Conservation (phyloP, 2,113 vertebrate species). For the Grammomys dolichurus region DNA sequence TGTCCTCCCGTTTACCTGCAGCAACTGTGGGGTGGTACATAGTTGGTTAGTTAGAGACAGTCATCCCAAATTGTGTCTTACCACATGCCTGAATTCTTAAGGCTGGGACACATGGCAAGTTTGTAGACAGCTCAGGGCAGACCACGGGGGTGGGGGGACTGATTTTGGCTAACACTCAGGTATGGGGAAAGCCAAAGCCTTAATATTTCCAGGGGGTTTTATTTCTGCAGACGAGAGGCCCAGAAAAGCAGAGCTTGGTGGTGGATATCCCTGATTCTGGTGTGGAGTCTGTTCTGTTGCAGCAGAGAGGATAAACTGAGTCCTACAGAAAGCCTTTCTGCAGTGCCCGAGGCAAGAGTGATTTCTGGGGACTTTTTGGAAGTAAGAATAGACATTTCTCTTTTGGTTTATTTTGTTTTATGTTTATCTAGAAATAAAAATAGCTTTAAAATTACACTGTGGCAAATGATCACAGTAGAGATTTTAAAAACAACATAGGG, state of each 20-base stretch:
- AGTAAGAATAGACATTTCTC: not conserved
- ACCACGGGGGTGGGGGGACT: not conserved
- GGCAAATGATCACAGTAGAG: not conserved
- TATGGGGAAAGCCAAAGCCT: too few species aligned
- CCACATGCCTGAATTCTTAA: not conserved
- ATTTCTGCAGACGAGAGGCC: not conserved
- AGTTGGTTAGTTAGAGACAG: not conserved
- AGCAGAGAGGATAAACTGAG: accelerated
- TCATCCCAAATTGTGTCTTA: not conserved
- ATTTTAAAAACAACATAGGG: not conserved
- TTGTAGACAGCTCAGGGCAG: not conserved
- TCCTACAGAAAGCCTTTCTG: accelerated
- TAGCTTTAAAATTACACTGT: not conserved
- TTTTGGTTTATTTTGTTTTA: not conserved
- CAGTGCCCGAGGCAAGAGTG: not conserved
- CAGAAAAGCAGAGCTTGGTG: not conserved
- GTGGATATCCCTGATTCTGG: not conserved
- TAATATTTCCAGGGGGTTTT: not conserved
- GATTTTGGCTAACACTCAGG: not conserved
- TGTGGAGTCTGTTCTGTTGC: not conserved
- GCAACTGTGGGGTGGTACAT: too few species aligned
- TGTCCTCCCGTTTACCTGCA: not conserved
- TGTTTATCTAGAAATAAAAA: not conserved
- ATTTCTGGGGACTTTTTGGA: not conserved
- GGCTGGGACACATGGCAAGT: not conserved